Evolutionary conservation across 2,888 invertebrate species (phyloP).

Genomic region (Mesorhabditis belari): DNA sequence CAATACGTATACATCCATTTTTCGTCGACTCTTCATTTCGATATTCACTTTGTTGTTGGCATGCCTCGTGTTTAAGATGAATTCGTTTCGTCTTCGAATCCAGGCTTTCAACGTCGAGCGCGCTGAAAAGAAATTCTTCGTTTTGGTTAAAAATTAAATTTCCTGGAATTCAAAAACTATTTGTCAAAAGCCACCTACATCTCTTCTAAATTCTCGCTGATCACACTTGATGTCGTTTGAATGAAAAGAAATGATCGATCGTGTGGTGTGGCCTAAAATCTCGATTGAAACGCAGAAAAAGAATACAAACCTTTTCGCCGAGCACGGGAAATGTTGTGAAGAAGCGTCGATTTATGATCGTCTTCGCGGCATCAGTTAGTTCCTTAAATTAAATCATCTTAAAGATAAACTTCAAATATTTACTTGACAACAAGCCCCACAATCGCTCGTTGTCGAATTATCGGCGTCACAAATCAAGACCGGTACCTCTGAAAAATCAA

Average conservation of each 20-base stretch:
- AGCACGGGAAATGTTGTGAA: constrained; percentile 3
- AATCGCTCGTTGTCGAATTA: constrained; percentile 9
- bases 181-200: neutral
- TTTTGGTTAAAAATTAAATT: no score
- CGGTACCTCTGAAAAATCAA: constrained; percentile 9
- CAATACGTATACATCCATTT: constrained; percentile 11
- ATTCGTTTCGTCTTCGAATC: constrained; percentile 2
- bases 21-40: neutral
- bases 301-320: neutral
- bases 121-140: constrained; percentile 6
- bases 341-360: constrained; percentile 14
- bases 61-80: constrained; percentile 13
- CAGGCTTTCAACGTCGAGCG: constrained; percentile 5
- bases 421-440: constrained; percentile 15
- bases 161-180: no score
- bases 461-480: constrained; percentile 15
- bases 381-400: neutral
- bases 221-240: neutral
- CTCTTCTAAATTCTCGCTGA: neutral
- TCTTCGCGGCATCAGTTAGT: constrained; percentile 12
- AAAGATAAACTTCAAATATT: neutral
- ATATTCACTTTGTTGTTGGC: constrained; percentile 13
- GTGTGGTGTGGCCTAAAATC: neutral
- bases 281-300: neutral
- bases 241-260: neutral